Percentiles rank a stretch among this genome's conserved stretches.
Evolutionary conservation across 2,888 invertebrate genomes (phyloP).

Genomic region (Meteorus cinctellus): DNA sequence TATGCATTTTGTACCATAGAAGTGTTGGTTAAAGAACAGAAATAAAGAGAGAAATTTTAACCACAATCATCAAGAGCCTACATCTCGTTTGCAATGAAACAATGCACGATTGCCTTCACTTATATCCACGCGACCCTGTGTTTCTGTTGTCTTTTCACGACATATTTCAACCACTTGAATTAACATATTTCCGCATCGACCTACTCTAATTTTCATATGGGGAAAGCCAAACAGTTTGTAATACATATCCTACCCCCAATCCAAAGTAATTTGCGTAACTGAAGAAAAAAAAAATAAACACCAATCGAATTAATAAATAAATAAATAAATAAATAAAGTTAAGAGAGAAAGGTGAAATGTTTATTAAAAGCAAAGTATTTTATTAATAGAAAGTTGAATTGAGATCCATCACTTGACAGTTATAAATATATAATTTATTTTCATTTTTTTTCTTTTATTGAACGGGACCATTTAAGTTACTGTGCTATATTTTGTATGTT

Average conservation of each 20-base stretch:
- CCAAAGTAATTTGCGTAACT: not conserved
- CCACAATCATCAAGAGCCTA: conserved; percentile 4
- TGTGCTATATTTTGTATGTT: conserved; percentile 12
- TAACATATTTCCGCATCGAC: conserved; percentile 24
- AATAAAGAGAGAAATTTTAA: not conserved
- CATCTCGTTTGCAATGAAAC: not conserved
- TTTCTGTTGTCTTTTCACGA: not conserved
- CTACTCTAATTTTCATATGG: conserved; percentile 16
- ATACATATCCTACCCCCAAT: not conserved
- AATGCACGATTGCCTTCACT: conserved; percentile 7
- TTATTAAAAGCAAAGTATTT: not conserved
- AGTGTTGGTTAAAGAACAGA: not conserved
- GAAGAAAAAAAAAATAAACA: not conserved
- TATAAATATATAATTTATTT: conserved; percentile 11
- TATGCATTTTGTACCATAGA: not conserved
- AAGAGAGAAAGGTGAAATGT: not conserved
- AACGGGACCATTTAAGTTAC: not conserved
- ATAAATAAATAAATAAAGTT: conserved; percentile 7
- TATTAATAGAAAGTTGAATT: not conserved
- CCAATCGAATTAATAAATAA: not conserved
- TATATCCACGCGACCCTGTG: conserved; percentile 1
- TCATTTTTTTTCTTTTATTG: not conserved
- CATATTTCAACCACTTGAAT: conserved; percentile 12
- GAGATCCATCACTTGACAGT: not conserved
- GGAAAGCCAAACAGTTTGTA: conserved; percentile 3